Evolutionary conservation across 64 coral and sea anemone genomes (phyloP).

Genomic region (Pocillopora damicornis): DNA sequence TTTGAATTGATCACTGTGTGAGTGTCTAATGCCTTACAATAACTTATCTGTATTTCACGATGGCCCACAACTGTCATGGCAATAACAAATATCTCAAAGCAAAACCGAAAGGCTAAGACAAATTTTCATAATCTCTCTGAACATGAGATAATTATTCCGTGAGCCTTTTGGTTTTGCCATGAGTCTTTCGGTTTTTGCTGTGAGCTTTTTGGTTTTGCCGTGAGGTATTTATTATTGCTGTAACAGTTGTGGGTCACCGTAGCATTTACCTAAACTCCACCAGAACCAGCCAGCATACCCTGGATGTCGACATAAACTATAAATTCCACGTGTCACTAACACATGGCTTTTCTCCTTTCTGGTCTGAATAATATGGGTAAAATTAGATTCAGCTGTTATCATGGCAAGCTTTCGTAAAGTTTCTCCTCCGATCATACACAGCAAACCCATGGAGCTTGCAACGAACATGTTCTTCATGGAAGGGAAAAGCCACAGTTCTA

Average conservation of each 20-base stretch:
- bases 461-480: constrained; percentile 60
- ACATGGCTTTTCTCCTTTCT: constrained; percentile 74
- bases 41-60: no score
- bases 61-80: no score
- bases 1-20: no score
- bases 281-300: constrained; percentile 98
- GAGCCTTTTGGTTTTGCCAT: no score
- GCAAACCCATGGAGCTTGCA: constrained; percentile 55
- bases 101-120: no score
- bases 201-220: no score
- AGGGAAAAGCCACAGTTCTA: constrained; percentile 84
- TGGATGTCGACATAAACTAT: constrained; percentile 74
- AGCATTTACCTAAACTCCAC: constrained; percentile 87
- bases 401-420: constrained; percentile 80
- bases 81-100: neutral
- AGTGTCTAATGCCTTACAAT: no score
- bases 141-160: no score
- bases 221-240: no score
- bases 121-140: no score
- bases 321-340: constrained; percentile 79
- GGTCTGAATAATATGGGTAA: constrained; percentile 80
- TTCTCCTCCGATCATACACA: constrained; percentile 77
- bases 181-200: no score
- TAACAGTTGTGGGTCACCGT: no score
- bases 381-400: constrained; percentile 92